Evolutionary conservation across 2,888 invertebrate species (phyloP), one percentile per base, ranked within the genome.

Genomic region (Aphrophora alni): DNA sequence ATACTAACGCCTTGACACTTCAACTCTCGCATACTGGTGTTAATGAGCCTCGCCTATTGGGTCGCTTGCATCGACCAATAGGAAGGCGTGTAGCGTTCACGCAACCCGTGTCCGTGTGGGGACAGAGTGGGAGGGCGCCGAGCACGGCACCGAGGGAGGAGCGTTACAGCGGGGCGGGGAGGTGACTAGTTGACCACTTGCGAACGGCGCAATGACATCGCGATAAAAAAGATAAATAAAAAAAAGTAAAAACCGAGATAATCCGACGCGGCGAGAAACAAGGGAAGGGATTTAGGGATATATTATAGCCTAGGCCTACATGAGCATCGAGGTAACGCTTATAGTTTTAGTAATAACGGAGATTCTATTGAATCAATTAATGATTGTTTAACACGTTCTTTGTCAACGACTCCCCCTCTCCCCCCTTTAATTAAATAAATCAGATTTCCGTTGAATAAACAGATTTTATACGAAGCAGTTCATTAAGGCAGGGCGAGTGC

Each of bases 1-100:
- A 83, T 83, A 84, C 84, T 84, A 82, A 82, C 84, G 84, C 83
- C 82, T 79, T 72, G 87, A 86, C 87, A 87, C 86, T 85, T 87
- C 86, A 85, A 86, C 86, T 86, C 86, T 85, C 86, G 87, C 86
- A 87, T 86, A 84, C 85, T 85, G 87, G 89, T 88, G 89, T 89
- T 89, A 89, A 89, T 89, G 89, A 89, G 88, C 87, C 85, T 86
- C 87, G 88, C 87, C 84, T 82, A 83, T 84, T 84, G 84, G 84
- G 82, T 82, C 82, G 82, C 83, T 82, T 81, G 74, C 82, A 77
- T 81, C 84, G 82, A 78, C 85, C 85, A 85, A 85, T 85, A 80
- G 82, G 81, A 80, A 84, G 83, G 84, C 84, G 83, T 83, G 82
- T 78, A 82, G 82, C 80, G 74, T 83, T 82, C 78, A 79, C 82